Percentiles rank a stretch among this genome's conserved stretches.
These are phyloP conservation scores for Volucella bombylans DNA, from an alignment of 2,888 invertebrate genomes.

Conservation along the genomic window DNA sequence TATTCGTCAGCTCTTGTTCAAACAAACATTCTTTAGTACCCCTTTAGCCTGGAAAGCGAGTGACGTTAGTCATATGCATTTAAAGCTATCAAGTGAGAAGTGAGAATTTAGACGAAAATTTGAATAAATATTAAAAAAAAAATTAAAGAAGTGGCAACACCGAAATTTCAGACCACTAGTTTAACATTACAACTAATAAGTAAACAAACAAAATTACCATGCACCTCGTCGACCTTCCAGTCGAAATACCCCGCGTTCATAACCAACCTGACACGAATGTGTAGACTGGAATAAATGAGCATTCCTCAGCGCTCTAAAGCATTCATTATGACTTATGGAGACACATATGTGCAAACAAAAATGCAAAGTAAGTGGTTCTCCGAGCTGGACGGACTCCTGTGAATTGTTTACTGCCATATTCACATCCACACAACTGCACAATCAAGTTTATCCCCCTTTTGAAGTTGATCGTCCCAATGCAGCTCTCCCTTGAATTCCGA, in stretches of 20 bases:
- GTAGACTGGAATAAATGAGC: conserved; percentile 65
- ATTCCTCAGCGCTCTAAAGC: conserved; percentile 27
- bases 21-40: no score
- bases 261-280: background rate
- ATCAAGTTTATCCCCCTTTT: conserved; percentile 47
- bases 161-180: background rate
- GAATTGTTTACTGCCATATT: conserved; percentile 10
- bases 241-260: background rate
- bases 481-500: conserved; percentile 9
- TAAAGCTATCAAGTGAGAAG: no score
- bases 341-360: background rate
- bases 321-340: background rate
- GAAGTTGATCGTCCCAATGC: conserved; percentile 5
- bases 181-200: conserved; percentile 10
- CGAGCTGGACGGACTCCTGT: background rate
- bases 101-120: no score
- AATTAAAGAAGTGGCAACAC: conserved; percentile 49
- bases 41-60: no score
- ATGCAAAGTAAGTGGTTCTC: conserved; percentile 2
- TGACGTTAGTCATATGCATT: no score
- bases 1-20: no score
- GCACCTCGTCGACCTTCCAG: background rate
- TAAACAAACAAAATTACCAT: conserved; percentile 55
- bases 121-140: background rate
- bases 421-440: conserved; percentile 59